These are phyloP conservation scores for Chrysolophus pictus DNA, from an alignment of 2,797 vertebrate genomes.

Conservation along the genomic window DNA sequence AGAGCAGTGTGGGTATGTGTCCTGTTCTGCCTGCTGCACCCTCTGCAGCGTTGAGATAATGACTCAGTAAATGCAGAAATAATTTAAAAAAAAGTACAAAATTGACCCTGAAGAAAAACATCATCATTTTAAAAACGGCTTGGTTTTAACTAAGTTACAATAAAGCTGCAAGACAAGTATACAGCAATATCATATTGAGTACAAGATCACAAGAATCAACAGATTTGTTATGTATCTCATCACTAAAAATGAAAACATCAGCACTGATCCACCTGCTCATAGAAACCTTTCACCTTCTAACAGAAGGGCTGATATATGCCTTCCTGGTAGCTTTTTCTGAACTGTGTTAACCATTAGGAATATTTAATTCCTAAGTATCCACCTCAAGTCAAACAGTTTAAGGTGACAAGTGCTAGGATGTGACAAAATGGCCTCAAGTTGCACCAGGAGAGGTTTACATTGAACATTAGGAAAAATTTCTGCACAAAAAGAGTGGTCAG, in stretches of 20 bases:
- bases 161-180: slow-evolving; percentile 35
- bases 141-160: slow-evolving; percentile 16
- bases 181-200: slow-evolving; percentile 11
- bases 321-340: not conserved
- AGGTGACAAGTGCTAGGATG: not conserved
- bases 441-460: not conserved
- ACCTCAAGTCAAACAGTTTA: not conserved
- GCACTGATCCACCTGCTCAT: not conserved
- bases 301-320: not conserved
- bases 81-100: slow-evolving; percentile 24
- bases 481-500: not conserved
- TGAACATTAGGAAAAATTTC: not conserved
- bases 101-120: slow-evolving; percentile 51
- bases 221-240: not conserved
- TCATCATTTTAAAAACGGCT: slow-evolving; percentile 1
- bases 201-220: not conserved
- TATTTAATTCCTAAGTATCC: not conserved
- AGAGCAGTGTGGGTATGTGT: not conserved
- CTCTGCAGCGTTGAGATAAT: slow-evolving; percentile 35
- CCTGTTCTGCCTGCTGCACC: not conserved
- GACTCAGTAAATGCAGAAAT: slow-evolving; percentile 44
- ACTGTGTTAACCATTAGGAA: not conserved
- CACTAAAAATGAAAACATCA: not conserved
- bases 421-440: not conserved
- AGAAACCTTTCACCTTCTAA: not conserved